phyloP scores from a whole-genome alignment of 2,113 vertebrate genomes.

The Rhodinocichla rosea region DNA sequence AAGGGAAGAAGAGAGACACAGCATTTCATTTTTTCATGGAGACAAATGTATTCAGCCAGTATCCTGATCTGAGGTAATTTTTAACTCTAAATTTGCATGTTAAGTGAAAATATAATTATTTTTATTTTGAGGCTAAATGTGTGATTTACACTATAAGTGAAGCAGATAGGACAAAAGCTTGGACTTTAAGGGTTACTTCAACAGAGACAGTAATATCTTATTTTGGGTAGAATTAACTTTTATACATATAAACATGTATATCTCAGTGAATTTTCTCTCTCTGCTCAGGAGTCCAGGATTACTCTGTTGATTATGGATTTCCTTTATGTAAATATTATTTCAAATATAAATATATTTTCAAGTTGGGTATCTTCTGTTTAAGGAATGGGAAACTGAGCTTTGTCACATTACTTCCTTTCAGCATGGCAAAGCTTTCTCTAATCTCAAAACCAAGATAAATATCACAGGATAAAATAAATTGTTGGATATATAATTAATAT shows the following conservation, averaged over 20 bases:
- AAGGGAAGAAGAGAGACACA: not conserved
- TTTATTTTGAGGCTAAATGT: constrained; percentile 1
- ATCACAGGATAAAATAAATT: constrained; percentile 48
- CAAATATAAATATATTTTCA: constrained; percentile 22
- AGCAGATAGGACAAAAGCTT: not conserved
- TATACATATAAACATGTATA: not conserved
- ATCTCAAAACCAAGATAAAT: constrained; percentile 38
- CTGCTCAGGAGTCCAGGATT: not conserved
- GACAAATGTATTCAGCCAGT: constrained; percentile 2
- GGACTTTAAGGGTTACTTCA: not conserved
- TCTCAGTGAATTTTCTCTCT: not conserved
- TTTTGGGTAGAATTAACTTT: not conserved
- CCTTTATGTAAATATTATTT: constrained; percentile 34
- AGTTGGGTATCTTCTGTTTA: not conserved
- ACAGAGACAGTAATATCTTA: not conserved
- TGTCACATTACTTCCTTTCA: not conserved
- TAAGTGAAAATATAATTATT: constrained; percentile 45
- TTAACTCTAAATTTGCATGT: constrained; percentile 4
- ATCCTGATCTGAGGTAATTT: not conserved
- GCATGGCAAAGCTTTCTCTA: not conserved
- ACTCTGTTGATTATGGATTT: not conserved
- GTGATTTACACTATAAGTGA: not conserved
- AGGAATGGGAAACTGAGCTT: constrained; percentile 36
- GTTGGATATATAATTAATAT: constrained; percentile 43
- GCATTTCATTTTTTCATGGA: constrained; percentile 14